Percentiles rank a stretch among this genome's conserved stretches.
Conservation (phyloP, 2,797 vertebrate species). For the Molossus alvarezi region DNA sequence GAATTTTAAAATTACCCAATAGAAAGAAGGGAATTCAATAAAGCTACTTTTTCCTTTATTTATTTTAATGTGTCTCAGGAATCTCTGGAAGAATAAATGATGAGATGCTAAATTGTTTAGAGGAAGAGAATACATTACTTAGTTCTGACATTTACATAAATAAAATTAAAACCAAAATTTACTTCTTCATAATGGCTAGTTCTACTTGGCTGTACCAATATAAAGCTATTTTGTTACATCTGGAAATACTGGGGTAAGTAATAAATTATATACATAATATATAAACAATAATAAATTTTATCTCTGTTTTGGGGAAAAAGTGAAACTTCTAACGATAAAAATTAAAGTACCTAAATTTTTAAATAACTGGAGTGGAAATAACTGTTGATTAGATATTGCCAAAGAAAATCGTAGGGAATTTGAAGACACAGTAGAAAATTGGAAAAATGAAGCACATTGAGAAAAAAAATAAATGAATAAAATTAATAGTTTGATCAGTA, state of each 20-base stretch:
- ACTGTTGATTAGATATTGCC: neutral
- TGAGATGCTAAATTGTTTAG: constrained; percentile 57
- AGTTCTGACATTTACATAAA: constrained; percentile 31
- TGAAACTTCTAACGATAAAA: neutral
- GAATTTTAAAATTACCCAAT: neutral
- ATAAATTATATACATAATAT: neutral
- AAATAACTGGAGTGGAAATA: neutral
- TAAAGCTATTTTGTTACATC: neutral
- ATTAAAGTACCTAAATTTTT: neutral
- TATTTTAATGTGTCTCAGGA: constrained; percentile 40
- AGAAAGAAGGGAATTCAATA: neutral
- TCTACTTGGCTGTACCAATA: constrained; percentile 36
- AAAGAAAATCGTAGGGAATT: too few species aligned
- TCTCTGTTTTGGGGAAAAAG: neutral
- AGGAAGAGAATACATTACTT: neutral
- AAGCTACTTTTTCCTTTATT: constrained; percentile 33
- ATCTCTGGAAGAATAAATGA: constrained; percentile 57
- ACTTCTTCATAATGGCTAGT: neutral
- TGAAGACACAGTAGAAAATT: neutral
- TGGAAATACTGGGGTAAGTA: neutral
- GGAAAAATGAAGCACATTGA: neutral
- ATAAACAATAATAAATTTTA: neutral
- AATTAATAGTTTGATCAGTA: neutral
- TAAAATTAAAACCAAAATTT: constrained; percentile 56
- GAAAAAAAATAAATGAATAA: neutral